Percentiles rank a stretch among this genome's conserved stretches.
Conservation (phyloP, 2,888 invertebrate species). For the Crepidodera aurea region DNA sequence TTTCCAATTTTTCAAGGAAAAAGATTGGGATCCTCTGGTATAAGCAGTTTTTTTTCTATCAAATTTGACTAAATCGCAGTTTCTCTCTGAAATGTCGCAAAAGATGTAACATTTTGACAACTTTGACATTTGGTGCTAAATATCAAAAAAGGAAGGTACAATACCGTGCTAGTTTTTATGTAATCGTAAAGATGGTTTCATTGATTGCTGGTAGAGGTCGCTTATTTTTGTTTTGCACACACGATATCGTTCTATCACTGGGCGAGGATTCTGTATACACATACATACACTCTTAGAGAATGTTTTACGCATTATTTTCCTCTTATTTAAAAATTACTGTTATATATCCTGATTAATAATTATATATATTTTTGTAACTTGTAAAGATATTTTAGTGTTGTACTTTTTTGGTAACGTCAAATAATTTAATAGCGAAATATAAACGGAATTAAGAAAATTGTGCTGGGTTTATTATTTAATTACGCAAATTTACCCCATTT, state of each 20-base stretch:
- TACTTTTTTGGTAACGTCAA: constrained; percentile 2
- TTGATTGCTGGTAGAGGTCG: constrained; percentile 12
- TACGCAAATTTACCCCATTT: no score
- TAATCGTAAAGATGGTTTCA: neutral
- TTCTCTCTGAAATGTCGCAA: no score
- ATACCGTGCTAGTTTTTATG: no score
- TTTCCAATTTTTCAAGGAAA: no score
- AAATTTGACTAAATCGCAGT: no score
- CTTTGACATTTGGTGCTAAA: no score
- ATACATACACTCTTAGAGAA: neutral
- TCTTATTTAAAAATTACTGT: neutral
- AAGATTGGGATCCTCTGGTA: no score
- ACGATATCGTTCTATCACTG: constrained; percentile 16
- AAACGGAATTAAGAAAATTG: neutral
- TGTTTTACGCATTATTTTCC: neutral
- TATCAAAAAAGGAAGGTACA: no score
- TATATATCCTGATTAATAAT: neutral
- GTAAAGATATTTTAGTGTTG: constrained; percentile 9
- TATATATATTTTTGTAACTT: neutral
- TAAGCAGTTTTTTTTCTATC: no score
- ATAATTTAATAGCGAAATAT: neutral
- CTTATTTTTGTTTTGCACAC: constrained; percentile 10
- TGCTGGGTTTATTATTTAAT: neutral
- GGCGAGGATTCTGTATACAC: constrained; percentile 5
- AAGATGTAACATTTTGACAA: no score